Evolutionary conservation across 2,888 invertebrate species (phyloP), one percentile per base, ranked within the genome.

Genomic region (Polyommatus icarus): DNA sequence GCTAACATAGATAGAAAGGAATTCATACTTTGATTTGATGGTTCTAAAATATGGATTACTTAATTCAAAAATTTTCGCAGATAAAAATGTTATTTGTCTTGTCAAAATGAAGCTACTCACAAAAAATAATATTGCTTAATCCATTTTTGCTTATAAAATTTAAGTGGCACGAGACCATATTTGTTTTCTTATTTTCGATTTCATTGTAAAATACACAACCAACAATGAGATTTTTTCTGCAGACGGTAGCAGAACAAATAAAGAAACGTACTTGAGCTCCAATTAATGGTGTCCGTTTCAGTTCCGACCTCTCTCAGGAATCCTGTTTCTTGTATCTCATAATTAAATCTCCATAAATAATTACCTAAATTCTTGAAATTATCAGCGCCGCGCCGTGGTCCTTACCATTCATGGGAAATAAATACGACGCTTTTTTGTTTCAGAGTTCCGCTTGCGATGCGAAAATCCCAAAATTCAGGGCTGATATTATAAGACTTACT

Each of bases 361-460:
- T 78, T 79, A 77, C 71, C 76, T 77, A 79, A 79, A 80, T 80
- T 71, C 79, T 76, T 79, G 76, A 76, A 81, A 80, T 80, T 76
- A 78, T 73, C 46, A 73, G 29, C 73, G 15, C 50, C 24, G 29
- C 73, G 15, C 50, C 24, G 50, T 46, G 24, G 54, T 54, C 54
- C 75, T 75, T 54, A 54, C 75, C 75, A 50, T 75, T 75, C 46
- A 75, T 75, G 75, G 46, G 75, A 54, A 75, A 29, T 50, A 12
- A 50, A 75, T 75, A 54, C 36, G 72, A 18, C n/a, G 72, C 8
- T 40, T 10, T 40, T 40, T 36, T 72, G 40, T 72, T 72, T 18
- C 3, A n/a, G 36, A 20, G 72, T 72, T 72, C 72, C 20, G 20
- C 20, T 40, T 36, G 12, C n/a, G 5, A 15, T 40, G n/a, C n/a